Conservation (phyloP, 2,113 vertebrate genomes). For the Oreochromis aureus region DNA sequence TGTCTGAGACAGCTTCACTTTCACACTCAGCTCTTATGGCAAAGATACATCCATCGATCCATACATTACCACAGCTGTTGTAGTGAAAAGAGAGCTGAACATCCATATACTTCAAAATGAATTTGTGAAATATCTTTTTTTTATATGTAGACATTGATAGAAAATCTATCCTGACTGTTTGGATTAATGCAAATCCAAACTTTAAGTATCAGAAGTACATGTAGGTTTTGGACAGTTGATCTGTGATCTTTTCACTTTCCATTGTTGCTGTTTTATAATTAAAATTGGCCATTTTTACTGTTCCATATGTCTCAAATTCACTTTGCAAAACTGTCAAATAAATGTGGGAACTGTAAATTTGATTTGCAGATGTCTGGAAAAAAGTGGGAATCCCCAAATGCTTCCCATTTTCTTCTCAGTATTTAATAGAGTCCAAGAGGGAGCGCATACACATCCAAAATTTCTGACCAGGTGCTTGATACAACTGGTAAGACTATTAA, state of each 20-base stretch:
- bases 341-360: neutral
- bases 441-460: slow-evolving; percentile 17
- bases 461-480: slow-evolving; percentile 52
- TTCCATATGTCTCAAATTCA: neutral
- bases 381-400: slow-evolving; percentile 21
- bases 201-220: neutral
- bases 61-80: neutral
- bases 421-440: slow-evolving; percentile 35
- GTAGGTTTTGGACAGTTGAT: neutral
- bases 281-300: neutral
- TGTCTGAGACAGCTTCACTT: neutral
- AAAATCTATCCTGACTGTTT: neutral
- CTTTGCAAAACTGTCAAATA: neutral
- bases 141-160: neutral
- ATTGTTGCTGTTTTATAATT: neutral
- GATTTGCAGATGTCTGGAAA: slow-evolving; percentile 40
- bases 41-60: neutral
- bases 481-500: slow-evolving; percentile 47
- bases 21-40: neutral
- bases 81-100: neutral
- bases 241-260: neutral
- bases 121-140: neutral
- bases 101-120: neutral
- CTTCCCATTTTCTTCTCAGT: slow-evolving; percentile 41
- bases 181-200: neutral